Percentiles rank a stretch among this genome's conserved stretches.
phyloP scores from a whole-genome alignment of 2,113 vertebrate species.

The Dipodomys ordii region DNA sequence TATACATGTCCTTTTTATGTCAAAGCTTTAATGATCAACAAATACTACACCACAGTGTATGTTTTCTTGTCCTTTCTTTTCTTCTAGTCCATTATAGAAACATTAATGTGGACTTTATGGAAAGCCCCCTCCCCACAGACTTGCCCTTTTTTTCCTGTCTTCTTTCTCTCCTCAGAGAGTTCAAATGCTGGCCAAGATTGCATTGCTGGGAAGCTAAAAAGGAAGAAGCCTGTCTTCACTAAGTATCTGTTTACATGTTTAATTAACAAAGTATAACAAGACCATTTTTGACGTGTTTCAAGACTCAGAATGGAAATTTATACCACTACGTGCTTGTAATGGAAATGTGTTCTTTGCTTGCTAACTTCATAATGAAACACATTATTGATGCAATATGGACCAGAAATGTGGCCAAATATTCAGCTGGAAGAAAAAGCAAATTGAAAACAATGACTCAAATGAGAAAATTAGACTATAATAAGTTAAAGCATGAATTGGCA shows the following conservation, averaged over 20 bases:
- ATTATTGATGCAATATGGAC: constrained; percentile 67
- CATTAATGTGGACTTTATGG: neutral
- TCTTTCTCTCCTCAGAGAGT: neutral
- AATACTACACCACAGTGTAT: neutral
- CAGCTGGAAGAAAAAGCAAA: constrained; percentile 54
- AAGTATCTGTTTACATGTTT: constrained; percentile 62
- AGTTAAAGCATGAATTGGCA: constrained; percentile 58
- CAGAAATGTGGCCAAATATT: constrained; percentile 45
- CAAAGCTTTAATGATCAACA: neutral
- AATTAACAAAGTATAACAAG: constrained; percentile 58
- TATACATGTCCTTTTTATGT: neutral
- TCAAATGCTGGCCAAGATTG: constrained; percentile 41
- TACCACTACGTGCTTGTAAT: constrained; percentile 51
- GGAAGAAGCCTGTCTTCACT: constrained; percentile 22
- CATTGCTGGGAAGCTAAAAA: constrained; percentile 30
- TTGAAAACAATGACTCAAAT: constrained; percentile 52
- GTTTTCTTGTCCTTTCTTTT: constrained; percentile 15
- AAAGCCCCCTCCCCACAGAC: neutral
- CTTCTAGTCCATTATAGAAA: neutral
- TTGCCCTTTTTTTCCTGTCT: constrained; percentile 14
- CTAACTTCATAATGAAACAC: constrained; percentile 63
- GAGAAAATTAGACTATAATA: constrained; percentile 52
- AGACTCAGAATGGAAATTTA: constrained; percentile 65
- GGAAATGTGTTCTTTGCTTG: constrained; percentile 67
- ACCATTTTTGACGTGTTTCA: constrained; percentile 45